Conservation (phyloP, 2,888 invertebrate genomes). For the Digitonthophagus gazella region DNA sequence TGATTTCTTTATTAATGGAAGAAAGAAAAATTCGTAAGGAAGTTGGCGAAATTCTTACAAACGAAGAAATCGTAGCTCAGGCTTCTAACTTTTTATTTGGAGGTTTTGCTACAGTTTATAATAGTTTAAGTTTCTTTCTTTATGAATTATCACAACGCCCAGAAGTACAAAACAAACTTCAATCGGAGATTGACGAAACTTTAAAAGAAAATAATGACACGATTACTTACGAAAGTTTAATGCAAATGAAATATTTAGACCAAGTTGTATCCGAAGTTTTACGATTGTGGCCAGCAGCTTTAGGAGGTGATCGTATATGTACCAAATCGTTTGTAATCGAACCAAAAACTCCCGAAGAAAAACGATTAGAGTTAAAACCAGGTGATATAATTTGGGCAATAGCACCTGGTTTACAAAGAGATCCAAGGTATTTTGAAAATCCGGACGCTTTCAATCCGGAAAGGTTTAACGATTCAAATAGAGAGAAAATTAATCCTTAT, state of each 20-base stretch:
- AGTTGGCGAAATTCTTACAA: not conserved
- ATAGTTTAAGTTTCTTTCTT: constrained; percentile 53
- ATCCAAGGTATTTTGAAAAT: not conserved
- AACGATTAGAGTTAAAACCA: not conserved
- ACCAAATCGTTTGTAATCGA: not conserved
- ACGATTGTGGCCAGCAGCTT: not conserved
- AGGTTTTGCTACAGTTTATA: constrained; percentile 55
- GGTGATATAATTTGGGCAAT: not conserved
- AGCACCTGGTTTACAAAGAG: not conserved
- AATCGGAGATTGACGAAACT: constrained; percentile 56
- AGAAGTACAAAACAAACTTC: constrained; percentile 58
- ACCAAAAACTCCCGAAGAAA: not conserved
- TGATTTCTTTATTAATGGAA: constrained; percentile 41
- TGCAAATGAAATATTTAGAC: constrained; percentile 33
- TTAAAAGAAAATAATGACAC: constrained; percentile 50
- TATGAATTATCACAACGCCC: constrained; percentile 60
- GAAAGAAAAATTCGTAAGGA: constrained; percentile 19
- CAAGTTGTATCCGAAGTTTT: not conserved
- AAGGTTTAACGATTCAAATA: not conserved
- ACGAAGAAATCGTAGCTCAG: constrained; percentile 52
- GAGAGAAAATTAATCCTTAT: not conserved
- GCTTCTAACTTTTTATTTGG: constrained; percentile 56
- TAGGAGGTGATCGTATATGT: not conserved
- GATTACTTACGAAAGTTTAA: constrained; percentile 55
- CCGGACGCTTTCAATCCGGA: not conserved